These are phyloP conservation scores for Drosophila truncata DNA, from an alignment of 1,140 invertebrate species.

Conservation along the genomic window DNA sequence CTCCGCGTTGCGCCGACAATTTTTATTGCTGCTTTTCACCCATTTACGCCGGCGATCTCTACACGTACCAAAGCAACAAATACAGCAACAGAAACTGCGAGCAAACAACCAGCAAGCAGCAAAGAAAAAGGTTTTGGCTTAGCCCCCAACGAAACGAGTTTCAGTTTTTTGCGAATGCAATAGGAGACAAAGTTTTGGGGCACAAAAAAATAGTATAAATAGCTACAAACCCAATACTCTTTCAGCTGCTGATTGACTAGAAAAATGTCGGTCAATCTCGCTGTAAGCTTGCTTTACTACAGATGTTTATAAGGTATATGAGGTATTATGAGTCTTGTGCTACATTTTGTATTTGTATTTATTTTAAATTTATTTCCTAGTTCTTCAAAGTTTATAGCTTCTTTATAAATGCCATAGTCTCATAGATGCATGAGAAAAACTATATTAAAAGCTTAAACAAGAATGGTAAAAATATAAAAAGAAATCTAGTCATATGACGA, in stretches of 20 bases:
- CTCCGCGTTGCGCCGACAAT: conserved; percentile 45
- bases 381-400: neutral
- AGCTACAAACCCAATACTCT: conserved; percentile 12
- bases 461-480: too few species aligned
- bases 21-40: conserved; percentile 76
- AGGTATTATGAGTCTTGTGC: neutral
- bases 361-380: neutral
- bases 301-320: neutral
- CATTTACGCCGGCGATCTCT: conserved; percentile 61
- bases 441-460: too few species aligned
- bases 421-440: too few species aligned
- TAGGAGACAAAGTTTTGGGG: conserved; percentile 43
- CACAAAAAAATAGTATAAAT: neutral
- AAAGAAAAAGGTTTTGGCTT: conserved; percentile 40
- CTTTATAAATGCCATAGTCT: neutral
- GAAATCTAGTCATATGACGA: too few species aligned
- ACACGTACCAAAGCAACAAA: conserved; percentile 59
- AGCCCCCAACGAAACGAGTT: conserved; percentile 61
- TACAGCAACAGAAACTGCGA: neutral
- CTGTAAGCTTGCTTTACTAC: conserved; percentile 15
- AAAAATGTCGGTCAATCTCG: conserved; percentile 21
- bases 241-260: conserved; percentile 2
- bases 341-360: neutral
- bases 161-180: conserved; percentile 62
- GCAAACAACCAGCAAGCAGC: neutral